These are phyloP conservation scores for Gallinago jamesoni DNA, from an alignment of 2,113 vertebrate genomes.

Conservation along the genomic window DNA sequence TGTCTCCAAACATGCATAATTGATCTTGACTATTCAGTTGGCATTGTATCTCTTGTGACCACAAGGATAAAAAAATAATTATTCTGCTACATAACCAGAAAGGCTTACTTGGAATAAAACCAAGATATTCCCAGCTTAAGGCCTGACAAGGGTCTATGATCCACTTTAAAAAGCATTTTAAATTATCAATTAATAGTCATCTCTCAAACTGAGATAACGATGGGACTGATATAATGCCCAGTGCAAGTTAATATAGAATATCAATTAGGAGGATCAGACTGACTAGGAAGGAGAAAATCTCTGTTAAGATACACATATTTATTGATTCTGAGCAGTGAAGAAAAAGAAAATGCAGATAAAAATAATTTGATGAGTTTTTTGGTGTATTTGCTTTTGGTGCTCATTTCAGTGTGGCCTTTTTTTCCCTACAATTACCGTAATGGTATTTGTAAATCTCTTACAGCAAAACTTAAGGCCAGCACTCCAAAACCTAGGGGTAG, in stretches of 20 bases:
- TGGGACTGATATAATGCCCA: not conserved
- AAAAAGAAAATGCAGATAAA: not conserved
- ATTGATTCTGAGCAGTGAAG: not conserved
- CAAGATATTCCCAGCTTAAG: not conserved
- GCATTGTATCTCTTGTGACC: not conserved
- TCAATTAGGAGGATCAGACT: not conserved
- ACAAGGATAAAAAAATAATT: not conserved
- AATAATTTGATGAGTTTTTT: not conserved
- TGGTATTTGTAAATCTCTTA: not conserved
- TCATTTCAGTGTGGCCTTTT: not conserved
- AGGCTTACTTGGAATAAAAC: not conserved
- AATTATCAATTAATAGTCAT: not conserved
- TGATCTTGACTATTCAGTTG: not conserved
- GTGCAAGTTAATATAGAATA: not conserved
- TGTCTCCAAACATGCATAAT: not conserved
- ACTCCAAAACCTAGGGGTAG: not conserved
- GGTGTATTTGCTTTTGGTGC: not conserved
- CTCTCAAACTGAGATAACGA: not conserved
- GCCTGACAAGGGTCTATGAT: accelerated
- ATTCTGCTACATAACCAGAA: not conserved
- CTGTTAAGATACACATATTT: not conserved
- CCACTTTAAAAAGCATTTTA: not conserved
- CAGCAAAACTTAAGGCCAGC: not conserved
- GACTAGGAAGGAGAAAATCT: not conserved
- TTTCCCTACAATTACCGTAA: not conserved